Evolutionary conservation across 2,888 invertebrate species (phyloP).

Genomic region (Gisinianus flammeolus): DNA sequence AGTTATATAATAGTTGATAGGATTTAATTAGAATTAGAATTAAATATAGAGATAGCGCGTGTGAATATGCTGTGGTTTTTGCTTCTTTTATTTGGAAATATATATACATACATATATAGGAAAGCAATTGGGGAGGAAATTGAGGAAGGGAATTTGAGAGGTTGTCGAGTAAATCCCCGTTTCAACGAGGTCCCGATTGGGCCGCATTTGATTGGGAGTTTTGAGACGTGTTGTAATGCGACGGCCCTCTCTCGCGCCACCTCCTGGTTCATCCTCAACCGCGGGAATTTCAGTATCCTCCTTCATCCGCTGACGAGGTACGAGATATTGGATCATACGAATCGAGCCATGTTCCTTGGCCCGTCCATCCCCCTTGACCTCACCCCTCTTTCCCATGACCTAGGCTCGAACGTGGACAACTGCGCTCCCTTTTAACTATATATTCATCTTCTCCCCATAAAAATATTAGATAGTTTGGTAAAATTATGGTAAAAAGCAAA

Average conservation of each 20-base stretch:
- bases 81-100: too few species aligned
- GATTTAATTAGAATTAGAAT: too few species aligned
- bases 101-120: too few species aligned
- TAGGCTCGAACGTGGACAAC: constrained; percentile 13
- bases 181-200: constrained; percentile 9
- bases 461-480: too few species aligned
- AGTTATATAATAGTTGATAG: too few species aligned
- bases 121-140: not conserved
- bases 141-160: not conserved
- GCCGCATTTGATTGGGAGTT: constrained; percentile 13
- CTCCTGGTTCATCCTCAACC: constrained; percentile 26
- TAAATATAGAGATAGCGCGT: too few species aligned
- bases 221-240: constrained; percentile 28
- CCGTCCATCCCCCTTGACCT: not conserved
- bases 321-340: constrained; percentile 28
- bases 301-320: constrained; percentile 28
- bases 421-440: too few species aligned
- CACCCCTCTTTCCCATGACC: not conserved
- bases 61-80: too few species aligned
- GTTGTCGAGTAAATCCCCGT: not conserved
- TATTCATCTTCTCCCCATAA: too few species aligned
- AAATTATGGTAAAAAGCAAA: too few species aligned
- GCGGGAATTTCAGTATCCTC: constrained; percentile 22
- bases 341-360: constrained; percentile 26
- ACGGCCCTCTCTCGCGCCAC: constrained; percentile 8